These are phyloP conservation scores for Ascaphus truei DNA, from an alignment of 2,113 vertebrate species.

Conservation along the genomic window DNA sequence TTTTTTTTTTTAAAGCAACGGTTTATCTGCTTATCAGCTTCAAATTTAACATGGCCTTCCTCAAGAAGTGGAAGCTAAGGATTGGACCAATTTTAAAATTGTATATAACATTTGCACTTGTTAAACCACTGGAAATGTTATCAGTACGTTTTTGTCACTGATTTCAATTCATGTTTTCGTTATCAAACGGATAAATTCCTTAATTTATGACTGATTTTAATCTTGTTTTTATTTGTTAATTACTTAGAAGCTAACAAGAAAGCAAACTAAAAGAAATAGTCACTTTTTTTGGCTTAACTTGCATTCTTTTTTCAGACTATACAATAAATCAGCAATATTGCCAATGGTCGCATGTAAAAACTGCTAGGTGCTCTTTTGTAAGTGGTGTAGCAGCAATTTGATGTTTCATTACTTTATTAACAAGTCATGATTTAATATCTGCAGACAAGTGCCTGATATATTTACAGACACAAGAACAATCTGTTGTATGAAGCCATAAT, in stretches of 20 bases:
- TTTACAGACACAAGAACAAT: slow-evolving; percentile 75
- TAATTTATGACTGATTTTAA: slow-evolving; percentile 80
- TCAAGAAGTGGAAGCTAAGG: slow-evolving; percentile 55
- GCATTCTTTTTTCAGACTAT: slow-evolving; percentile 50
- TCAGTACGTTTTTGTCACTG: slow-evolving; percentile 53
- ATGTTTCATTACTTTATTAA: slow-evolving; percentile 49
- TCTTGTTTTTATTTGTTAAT: slow-evolving; percentile 66
- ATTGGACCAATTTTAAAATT: slow-evolving; percentile 77
- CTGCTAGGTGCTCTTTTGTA: slow-evolving; percentile 45
- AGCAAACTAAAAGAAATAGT: slow-evolving; percentile 65
- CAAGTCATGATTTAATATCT: slow-evolving; percentile 55
- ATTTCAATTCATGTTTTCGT: slow-evolving; percentile 62
- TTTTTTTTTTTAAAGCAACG: slow-evolving; percentile 71
- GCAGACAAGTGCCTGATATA: slow-evolving; percentile 82
- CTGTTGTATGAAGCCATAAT: slow-evolving; percentile 87
- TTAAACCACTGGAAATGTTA: slow-evolving; percentile 69
- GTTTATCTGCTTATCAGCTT: slow-evolving; percentile 58
- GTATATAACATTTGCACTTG: slow-evolving; percentile 76
- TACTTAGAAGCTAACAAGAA: slow-evolving; percentile 64
- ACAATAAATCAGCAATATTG: slow-evolving; percentile 51
- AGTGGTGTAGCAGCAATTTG: slow-evolving; percentile 45
- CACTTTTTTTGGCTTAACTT: slow-evolving; percentile 37
- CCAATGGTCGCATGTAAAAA: slow-evolving; percentile 50
- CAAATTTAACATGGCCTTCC: slow-evolving; percentile 61
- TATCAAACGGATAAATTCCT: slow-evolving; percentile 78